phyloP scores from a whole-genome alignment of 1,140 invertebrate genomes.

The Drosophila repletoides region DNA sequence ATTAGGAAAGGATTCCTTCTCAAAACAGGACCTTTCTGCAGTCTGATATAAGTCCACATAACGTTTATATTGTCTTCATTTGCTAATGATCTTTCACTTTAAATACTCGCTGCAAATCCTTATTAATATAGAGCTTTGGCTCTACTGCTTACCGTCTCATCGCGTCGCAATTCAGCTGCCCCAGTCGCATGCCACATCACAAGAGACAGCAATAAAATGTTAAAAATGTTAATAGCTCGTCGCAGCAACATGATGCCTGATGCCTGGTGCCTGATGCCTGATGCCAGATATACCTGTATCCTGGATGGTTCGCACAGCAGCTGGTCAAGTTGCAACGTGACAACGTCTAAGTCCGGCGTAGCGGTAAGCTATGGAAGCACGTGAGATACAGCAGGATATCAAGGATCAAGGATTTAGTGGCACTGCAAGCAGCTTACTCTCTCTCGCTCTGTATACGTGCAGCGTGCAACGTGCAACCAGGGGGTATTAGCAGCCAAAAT shows the following conservation, averaged over 20 bases:
- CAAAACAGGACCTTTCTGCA: too few relatives aligned
- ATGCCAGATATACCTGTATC: too few relatives aligned
- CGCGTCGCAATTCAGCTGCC: conserved; percentile 42
- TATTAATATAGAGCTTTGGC: too few relatives aligned
- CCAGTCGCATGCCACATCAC: conserved; percentile 13
- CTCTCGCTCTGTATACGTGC: conserved; percentile 2
- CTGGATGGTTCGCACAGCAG: too few relatives aligned
- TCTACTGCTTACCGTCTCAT: conserved; percentile 47
- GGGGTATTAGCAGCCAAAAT: conserved; percentile 47
- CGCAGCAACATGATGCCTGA: conserved; percentile 27
- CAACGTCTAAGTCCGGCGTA: conserved; percentile 16
- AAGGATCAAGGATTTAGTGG: conserved; percentile 53
- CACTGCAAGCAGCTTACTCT: conserved; percentile 33
- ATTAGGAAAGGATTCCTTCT: too few relatives aligned
- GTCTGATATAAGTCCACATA: too few relatives aligned
- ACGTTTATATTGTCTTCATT: too few relatives aligned
- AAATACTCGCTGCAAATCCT: too few relatives aligned
- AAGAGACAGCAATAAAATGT: conserved; percentile 38
- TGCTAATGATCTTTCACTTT: too few relatives aligned
- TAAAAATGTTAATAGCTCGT: conserved; percentile 41
- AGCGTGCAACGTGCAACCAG: conserved; percentile 24
- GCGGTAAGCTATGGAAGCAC: conserved; percentile 56
- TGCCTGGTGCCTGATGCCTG: conserved; percentile 23
- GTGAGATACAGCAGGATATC: conserved; percentile 50
- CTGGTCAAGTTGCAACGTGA: conserved; percentile 36